phyloP scores from a whole-genome alignment of 1,140 invertebrate species.

The Drosophila ficusphila region DNA sequence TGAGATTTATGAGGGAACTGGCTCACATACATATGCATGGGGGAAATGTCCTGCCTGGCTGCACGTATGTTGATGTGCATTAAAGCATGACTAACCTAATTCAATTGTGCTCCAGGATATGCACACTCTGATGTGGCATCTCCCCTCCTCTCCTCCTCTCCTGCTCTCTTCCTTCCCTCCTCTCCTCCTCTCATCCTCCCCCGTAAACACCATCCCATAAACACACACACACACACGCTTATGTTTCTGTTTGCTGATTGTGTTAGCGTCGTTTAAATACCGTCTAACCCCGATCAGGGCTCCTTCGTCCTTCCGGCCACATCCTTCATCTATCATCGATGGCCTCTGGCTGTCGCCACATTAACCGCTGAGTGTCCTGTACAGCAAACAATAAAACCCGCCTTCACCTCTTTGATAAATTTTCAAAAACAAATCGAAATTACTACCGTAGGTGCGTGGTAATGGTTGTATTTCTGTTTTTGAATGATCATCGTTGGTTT shows the following conservation, averaged over 20 bases:
- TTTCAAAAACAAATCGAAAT: no score
- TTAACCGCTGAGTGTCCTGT: slow-evolving; percentile 26
- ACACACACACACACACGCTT: background rate
- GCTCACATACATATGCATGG: slow-evolving; percentile 28
- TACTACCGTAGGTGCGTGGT: no score
- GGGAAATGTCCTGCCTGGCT: slow-evolving; percentile 62
- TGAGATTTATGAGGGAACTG: slow-evolving; percentile 74
- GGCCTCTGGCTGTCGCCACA: slow-evolving; percentile 43
- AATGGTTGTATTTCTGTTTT: no score
- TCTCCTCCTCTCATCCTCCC: no score
- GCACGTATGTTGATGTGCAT: slow-evolving; percentile 81
- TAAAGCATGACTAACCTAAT: slow-evolving; percentile 83
- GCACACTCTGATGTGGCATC: slow-evolving; percentile 43
- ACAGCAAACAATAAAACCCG: background rate
- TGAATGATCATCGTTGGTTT: no score
- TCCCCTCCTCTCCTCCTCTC: background rate
- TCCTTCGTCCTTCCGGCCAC: slow-evolving; percentile 23
- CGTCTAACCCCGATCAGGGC: slow-evolving; percentile 60
- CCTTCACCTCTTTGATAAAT: background rate
- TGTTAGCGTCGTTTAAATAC: slow-evolving; percentile 68
- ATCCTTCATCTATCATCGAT: slow-evolving; percentile 16
- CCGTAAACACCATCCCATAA: slow-evolving; percentile 14
- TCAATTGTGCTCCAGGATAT: slow-evolving; percentile 82
- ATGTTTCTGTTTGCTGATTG: slow-evolving; percentile 9
- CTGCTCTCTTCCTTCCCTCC: background rate